Evolutionary conservation across 2,888 invertebrate genomes (phyloP).

Genomic region (Unio pictorum): DNA sequence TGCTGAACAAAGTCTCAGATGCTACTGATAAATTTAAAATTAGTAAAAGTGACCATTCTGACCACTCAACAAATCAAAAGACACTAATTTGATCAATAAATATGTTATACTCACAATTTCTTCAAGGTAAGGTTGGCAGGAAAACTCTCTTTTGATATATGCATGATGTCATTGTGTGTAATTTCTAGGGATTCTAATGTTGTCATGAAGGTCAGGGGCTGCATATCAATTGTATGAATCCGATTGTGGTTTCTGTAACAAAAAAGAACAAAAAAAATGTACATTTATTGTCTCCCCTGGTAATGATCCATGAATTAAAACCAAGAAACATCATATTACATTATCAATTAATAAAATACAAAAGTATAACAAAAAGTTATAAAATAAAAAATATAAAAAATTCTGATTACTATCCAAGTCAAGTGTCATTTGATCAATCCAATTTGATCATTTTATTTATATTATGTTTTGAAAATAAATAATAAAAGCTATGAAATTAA

Average conservation of each 20-base stretch:
- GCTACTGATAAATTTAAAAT: background rate
- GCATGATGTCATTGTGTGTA: conserved; percentile 64
- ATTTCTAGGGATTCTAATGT: conserved; percentile 75
- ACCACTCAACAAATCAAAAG: background rate
- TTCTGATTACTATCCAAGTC: too few relatives aligned
- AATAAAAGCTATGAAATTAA: too few relatives aligned
- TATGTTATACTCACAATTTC: conserved; percentile 73
- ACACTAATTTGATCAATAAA: background rate
- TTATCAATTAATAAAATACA: too few relatives aligned
- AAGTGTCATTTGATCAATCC: too few relatives aligned
- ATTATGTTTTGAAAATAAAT: too few relatives aligned
- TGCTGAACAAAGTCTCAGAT: too few relatives aligned
- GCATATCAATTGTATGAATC: conserved; percentile 72
- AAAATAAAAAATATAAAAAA: too few relatives aligned
- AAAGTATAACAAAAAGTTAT: too few relatives aligned
- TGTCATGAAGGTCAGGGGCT: conserved; percentile 73
- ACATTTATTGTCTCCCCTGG: too few relatives aligned
- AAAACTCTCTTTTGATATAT: conserved; percentile 76
- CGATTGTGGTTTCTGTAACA: conserved; percentile 74
- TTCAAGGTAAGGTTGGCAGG: conserved; percentile 75
- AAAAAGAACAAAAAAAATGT: conserved; percentile 1
- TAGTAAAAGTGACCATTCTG: background rate
- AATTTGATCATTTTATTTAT: too few relatives aligned
- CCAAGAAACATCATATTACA: too few relatives aligned
- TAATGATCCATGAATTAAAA: too few relatives aligned